Conservation (phyloP, 1,140 invertebrate genomes). For the Procambarus virginalis region DNA sequence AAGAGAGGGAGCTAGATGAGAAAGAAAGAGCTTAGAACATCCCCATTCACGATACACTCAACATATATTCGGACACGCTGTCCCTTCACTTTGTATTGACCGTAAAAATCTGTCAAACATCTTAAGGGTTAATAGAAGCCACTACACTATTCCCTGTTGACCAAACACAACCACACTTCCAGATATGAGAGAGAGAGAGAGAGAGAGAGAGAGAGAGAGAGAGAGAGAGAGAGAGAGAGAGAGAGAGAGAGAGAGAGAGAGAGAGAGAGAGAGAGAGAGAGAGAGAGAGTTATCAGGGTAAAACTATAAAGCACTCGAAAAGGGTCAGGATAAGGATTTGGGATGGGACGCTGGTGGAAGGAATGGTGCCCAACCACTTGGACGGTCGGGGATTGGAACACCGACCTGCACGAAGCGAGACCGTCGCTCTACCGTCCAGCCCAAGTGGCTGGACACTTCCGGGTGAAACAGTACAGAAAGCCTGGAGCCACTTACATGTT, state of each 20-base stretch:
- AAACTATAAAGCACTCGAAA: no score
- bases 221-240: not conserved
- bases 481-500: constrained; percentile 32
- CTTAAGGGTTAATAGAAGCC: no score
- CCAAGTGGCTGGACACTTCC: not conserved
- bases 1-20: not conserved
- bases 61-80: no score
- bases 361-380: no score
- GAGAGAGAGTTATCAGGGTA: not conserved
- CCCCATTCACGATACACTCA: not conserved
- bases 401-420: no score
- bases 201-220: not conserved
- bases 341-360: not conserved
- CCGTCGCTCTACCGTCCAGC: no score
- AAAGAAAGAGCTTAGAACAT: not conserved
- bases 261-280: constrained; percentile 21
- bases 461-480: not conserved
- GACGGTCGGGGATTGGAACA: no score
- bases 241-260: constrained; percentile 15
- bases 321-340: not conserved
- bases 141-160: no score
- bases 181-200: not conserved
- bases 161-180: no score
- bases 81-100: no score
- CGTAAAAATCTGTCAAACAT: no score